Base-by-base conservation (phyloP, 2,888 invertebrate species). In the Eupelmus urozonus region DNA sequence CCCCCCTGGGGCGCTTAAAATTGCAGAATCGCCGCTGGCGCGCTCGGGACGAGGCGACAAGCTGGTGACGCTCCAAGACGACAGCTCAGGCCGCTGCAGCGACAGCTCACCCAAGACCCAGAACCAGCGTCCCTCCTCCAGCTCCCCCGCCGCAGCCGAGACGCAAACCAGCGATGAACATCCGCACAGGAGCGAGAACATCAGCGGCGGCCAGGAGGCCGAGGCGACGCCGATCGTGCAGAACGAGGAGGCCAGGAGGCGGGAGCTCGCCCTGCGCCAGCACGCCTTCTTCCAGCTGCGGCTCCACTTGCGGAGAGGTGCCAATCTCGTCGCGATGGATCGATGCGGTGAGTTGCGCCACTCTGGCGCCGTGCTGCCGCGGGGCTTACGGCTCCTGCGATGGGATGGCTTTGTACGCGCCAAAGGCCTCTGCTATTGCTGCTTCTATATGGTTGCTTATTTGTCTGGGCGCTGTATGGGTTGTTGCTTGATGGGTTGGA, bases 221-320 rank as follows among this genome's bases (percentile, higher is more conserved):
- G 20, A 18, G 1, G 13, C 23, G 23, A 7, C 45, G 11, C 18
- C 9, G 27, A 57, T 67, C 0, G 13, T 62, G 0, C 72, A 92
- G 81, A 95, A 96, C 87, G 96, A 96, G 90, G 91, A 92, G 76
- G 92, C 93, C 82, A 92, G 93, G 82, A 91, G 93, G 80, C 92
- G 95, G 82, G 96, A 96, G 90, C 92, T 94, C 81, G 93, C 93
- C 69, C 91, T 96, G 79, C 92, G 96, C 81, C 95, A 97, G 88
- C 95, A 96, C 91, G 94, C 97, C 70, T 98, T 98, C 92, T 98
- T 96, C 91, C 96, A 97, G 90, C 92, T 98, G 82, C 94, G 97
- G 83, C 92, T 98, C 84, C 96, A 97, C 91, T 92, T 98, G 82
- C 95, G 95, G 87, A 93, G 95, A 87, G 98, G 98, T 82, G 94